phyloP scores from a whole-genome alignment of 1,140 invertebrate genomes.

The Globodera ellingtonae region DNA sequence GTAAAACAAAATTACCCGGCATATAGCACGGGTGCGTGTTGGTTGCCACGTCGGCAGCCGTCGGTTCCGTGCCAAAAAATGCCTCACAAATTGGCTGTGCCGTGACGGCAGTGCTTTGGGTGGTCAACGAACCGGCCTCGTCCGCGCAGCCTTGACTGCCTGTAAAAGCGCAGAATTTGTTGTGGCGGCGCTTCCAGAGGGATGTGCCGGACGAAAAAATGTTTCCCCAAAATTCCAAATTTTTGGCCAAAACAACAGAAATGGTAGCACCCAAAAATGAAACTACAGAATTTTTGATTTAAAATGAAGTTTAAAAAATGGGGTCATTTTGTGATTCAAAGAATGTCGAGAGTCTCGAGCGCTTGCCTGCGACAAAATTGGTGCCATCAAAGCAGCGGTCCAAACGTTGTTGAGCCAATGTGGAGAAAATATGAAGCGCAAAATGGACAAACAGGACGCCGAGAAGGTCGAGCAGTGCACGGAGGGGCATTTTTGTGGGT shows the following conservation, averaged over 20 bases:
- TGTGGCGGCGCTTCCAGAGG: background rate
- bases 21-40: slow-evolving; percentile 6
- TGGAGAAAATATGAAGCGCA: background rate
- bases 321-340: no score
- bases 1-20: slow-evolving; percentile 1
- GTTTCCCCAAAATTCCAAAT: background rate
- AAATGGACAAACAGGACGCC: background rate
- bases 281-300: no score
- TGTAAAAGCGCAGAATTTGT: background rate
- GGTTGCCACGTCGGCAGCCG: background rate
- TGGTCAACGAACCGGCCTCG: background rate
- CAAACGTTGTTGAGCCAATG: background rate
- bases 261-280: no score
- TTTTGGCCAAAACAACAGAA: no score
- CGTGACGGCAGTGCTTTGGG: background rate
- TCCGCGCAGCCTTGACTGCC: background rate
- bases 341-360: background rate
- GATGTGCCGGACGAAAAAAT: background rate
- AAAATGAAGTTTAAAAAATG: no score
- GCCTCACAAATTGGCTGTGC: slow-evolving; percentile 15
- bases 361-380: slow-evolving; percentile 4
- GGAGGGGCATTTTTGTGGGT: no score
- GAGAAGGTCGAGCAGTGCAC: no score
- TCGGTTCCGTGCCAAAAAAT: background rate
- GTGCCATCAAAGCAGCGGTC: background rate